These are phyloP conservation scores for Coregonus sp. DNA, from an alignment of 2,797 vertebrate genomes.

Conservation along the genomic window DNA sequence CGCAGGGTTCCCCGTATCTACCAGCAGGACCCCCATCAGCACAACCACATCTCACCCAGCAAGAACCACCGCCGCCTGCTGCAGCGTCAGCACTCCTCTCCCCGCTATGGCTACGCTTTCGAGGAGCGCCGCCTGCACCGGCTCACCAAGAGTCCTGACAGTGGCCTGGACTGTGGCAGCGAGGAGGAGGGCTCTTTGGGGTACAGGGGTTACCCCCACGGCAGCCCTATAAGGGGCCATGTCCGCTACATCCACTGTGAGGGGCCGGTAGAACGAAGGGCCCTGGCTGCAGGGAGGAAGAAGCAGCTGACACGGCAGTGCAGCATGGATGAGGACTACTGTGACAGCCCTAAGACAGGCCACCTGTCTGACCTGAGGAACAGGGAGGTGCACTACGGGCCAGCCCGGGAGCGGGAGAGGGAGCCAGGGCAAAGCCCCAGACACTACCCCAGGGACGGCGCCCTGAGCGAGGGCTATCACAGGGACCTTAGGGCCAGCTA, in stretches of 20 bases:
- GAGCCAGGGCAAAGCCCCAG: conserved; percentile 29
- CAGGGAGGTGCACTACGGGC: conserved; percentile 64
- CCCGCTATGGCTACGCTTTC: conserved; percentile 56
- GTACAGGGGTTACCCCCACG: conserved; percentile 68
- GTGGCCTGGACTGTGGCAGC: conserved; percentile 93
- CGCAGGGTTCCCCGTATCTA: conserved; percentile 24
- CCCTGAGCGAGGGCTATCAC: conserved; percentile 77
- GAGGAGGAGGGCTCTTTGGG: conserved; percentile 86
- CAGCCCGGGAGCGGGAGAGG: conserved; percentile 54
- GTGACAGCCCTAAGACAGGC: conserved; percentile 71
- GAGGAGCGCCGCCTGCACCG: conserved; percentile 74
- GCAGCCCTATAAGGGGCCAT: conserved; percentile 26
- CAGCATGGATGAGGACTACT: conserved; percentile 90
- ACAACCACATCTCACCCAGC: conserved; percentile 60
- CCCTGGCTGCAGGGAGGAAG: conserved; percentile 83
- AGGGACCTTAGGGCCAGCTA: conserved; percentile 81
- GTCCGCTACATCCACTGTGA: conserved; percentile 78
- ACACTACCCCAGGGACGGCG: conserved; percentile 73
- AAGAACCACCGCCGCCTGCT: conserved; percentile 63
- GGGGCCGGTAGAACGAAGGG: conserved; percentile 76
- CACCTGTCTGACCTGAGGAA: conserved; percentile 73
- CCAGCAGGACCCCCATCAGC: conserved; percentile 60
- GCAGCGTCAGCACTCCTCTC: conserved; percentile 76
- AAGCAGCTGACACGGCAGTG: conserved; percentile 88
- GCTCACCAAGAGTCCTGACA: conserved; percentile 90